These are phyloP conservation scores for Lepus oiostolus DNA, from an alignment of 2,797 vertebrate species.

Conservation along the genomic window DNA sequence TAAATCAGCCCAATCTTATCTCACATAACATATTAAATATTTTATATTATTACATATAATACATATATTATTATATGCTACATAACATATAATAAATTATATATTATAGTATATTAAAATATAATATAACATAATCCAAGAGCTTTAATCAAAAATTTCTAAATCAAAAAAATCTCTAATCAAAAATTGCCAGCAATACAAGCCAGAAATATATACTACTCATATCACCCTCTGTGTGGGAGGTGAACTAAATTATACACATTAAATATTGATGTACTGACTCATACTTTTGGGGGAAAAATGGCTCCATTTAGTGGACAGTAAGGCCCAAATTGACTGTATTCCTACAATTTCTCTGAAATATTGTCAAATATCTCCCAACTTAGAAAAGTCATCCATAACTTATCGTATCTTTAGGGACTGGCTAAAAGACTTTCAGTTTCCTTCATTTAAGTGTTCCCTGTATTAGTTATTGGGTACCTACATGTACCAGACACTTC, in stretches of 20 bases:
- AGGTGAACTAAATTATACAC: slow-evolving; percentile 37
- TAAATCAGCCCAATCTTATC: slow-evolving; percentile 20
- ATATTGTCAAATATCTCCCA: slow-evolving; percentile 22
- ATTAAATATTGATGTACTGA: slow-evolving; percentile 65
- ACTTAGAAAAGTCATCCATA: slow-evolving; percentile 55
- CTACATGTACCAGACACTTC: not conserved
- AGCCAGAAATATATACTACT: slow-evolving; percentile 49
- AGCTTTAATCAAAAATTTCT: too few relatives aligned
- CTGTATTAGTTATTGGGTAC: not conserved
- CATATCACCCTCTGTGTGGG: not conserved
- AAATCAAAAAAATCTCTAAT: slow-evolving; percentile 42
- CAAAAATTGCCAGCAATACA: slow-evolving; percentile 63
- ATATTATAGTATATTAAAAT: too few relatives aligned
- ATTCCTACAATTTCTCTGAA: slow-evolving; percentile 54
- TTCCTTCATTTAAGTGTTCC: slow-evolving; percentile 44
- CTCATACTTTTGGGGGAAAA: slow-evolving; percentile 30
- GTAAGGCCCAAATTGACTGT: not conserved
- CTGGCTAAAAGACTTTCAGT: not conserved
- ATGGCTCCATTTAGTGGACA: not conserved
- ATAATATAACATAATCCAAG: too few relatives aligned
- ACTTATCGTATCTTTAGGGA: not conserved
- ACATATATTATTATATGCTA: too few relatives aligned
- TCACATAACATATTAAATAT: not conserved
- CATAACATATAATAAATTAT: too few relatives aligned
- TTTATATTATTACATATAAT: too few relatives aligned